Evolutionary conservation across 2,888 invertebrate genomes (phyloP).

Genomic region (Lomographa bimaculata): DNA sequence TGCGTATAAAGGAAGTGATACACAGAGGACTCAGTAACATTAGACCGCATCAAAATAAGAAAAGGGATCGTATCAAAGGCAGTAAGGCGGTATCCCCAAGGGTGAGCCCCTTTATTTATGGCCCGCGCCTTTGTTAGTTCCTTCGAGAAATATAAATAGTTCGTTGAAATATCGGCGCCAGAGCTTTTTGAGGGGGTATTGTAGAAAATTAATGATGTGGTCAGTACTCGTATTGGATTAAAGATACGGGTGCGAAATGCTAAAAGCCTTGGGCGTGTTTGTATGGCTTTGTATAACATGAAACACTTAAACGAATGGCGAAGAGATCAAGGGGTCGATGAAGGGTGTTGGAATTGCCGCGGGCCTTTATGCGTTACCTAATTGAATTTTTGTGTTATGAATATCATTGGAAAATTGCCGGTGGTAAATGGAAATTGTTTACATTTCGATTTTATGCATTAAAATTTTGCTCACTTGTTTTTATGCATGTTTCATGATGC

Average conservation of each 20-base stretch:
- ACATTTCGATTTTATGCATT: too few species aligned
- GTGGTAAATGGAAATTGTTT: too few species aligned
- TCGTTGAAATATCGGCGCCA: constrained; percentile 73
- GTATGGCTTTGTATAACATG: constrained; percentile 72
- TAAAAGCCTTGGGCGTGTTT: constrained; percentile 73
- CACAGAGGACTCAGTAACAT: constrained; percentile 64
- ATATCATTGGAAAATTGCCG: constrained; percentile 25
- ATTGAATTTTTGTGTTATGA: constrained; percentile 49
- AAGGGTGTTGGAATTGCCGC: constrained; percentile 43
- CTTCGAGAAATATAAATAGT: constrained; percentile 80
- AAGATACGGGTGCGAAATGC: constrained; percentile 64
- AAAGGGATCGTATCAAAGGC: constrained; percentile 80
- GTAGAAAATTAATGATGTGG: constrained; percentile 82
- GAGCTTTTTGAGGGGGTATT: constrained; percentile 76
- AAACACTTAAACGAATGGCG: constrained; percentile 66
- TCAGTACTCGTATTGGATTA: constrained; percentile 78
- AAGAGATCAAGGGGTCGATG: constrained; percentile 43
- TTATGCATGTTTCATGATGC: neutral
- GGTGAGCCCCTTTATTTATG: constrained; percentile 77
- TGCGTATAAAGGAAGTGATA: constrained; percentile 63
- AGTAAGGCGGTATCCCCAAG: constrained; percentile 68
- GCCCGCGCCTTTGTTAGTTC: constrained; percentile 72
- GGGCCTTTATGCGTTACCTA: constrained; percentile 45
- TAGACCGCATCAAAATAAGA: constrained; percentile 78
- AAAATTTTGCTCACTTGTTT: too few species aligned